Conservation (phyloP, 37 sponge, comb jelly and placozoan species). For the Petrosia ficiformis region DNA sequence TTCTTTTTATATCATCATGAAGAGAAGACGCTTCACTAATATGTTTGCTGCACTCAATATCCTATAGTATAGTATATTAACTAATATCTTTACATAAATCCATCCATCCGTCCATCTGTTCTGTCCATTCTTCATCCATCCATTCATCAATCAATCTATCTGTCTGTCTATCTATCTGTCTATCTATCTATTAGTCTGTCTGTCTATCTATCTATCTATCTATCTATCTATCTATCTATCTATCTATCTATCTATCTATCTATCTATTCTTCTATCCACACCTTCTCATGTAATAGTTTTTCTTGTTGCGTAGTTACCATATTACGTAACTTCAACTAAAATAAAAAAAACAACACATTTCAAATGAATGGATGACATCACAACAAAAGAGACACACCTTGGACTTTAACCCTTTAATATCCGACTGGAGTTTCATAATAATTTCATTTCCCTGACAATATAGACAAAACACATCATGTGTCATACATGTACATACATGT, state of each 20-base stretch:
- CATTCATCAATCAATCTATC: too few relatives aligned
- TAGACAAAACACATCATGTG: background rate
- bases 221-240: too few relatives aligned
- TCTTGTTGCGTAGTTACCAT: constrained; percentile 77
- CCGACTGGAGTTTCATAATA: constrained; percentile 80
- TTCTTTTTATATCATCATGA: background rate
- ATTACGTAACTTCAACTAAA: constrained; percentile 68
- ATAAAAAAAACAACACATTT: background rate
- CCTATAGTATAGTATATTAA: background rate
- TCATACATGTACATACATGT: too few relatives aligned
- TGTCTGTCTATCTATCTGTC: too few relatives aligned
- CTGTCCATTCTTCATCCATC: too few relatives aligned
- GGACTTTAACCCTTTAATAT: constrained; percentile 50
- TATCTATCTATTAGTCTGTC: too few relatives aligned
- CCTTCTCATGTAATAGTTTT: constrained; percentile 67
- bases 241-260: too few relatives aligned
- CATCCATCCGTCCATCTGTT: too few relatives aligned
- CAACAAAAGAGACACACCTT: too few relatives aligned
- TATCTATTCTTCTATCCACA: too few relatives aligned
- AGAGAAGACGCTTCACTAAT: background rate
- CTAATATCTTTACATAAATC: background rate
- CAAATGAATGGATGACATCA: background rate
- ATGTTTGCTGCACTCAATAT: background rate
- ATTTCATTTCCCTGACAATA: constrained; percentile 85
- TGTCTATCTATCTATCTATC: too few relatives aligned